Evolutionary conservation across 2,113 vertebrate genomes (phyloP).

Genomic region (Paraplagusia blochii): DNA sequence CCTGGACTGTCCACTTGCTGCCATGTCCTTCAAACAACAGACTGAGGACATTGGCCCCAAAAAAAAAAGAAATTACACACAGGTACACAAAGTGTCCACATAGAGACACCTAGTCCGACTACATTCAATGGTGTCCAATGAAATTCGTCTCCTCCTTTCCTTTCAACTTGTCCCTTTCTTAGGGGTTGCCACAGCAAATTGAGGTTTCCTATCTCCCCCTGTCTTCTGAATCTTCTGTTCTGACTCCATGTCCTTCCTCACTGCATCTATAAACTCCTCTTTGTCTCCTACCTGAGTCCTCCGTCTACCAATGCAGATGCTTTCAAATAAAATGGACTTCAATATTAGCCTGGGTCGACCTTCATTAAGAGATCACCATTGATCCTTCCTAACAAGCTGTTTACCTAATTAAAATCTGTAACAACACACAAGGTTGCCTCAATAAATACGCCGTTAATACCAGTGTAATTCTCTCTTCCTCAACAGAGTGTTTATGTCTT

Average conservation of each 20-base stretch:
- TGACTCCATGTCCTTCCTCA: no score
- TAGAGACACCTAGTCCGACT: conserved; percentile 27
- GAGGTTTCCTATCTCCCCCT: no score
- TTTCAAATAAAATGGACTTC: conserved; percentile 30
- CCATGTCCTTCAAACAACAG: conserved; percentile 59
- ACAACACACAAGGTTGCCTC: conserved; percentile 25
- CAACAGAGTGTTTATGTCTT: conserved; percentile 34
- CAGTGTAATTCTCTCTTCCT: conserved; percentile 35
- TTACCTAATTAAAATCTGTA: conserved; percentile 59
- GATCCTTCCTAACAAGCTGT: conserved; percentile 55
- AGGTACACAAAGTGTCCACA: neutral
- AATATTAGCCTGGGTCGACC: conserved; percentile 60
- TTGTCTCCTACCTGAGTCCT: no score
- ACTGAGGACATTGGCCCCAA: conserved; percentile 49
- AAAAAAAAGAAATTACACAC: conserved; percentile 3
- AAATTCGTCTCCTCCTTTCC: no score
- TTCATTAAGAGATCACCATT: conserved; percentile 57
- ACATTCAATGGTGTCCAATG: conserved; percentile 33
- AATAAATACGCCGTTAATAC: conserved; percentile 51
- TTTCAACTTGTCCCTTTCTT: no score
- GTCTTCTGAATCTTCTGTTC: no score
- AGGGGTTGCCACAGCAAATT: no score
- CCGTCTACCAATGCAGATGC: no score
- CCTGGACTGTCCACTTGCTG: conserved; percentile 37
- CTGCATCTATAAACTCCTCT: no score